Evolutionary conservation across 1,140 invertebrate genomes (phyloP).

Genomic region (Drosophila busckii): DNA sequence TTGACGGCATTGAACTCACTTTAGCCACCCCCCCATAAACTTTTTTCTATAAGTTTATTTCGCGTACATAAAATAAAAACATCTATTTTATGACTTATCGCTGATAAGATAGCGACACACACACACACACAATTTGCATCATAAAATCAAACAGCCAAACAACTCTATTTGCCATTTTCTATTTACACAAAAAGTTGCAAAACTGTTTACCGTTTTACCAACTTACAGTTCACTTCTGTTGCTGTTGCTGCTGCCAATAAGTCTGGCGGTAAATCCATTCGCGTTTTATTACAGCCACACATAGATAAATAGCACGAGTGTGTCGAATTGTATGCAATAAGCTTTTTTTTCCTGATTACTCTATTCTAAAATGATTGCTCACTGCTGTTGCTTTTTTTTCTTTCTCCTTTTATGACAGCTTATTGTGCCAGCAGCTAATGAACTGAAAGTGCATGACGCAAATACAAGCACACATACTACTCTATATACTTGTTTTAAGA

Average conservation of each 20-base stretch:
- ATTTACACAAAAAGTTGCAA: background rate
- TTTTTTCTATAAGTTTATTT: background rate
- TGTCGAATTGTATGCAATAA: too few relatives aligned
- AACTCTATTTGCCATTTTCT: too few relatives aligned
- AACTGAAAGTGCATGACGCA: too few relatives aligned
- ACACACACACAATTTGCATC: conserved; percentile 48
- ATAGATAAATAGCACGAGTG: too few relatives aligned
- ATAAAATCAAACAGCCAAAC: conserved; percentile 38
- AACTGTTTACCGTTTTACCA: conserved; percentile 31
- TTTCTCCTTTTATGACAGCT: too few relatives aligned
- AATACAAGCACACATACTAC: too few relatives aligned
- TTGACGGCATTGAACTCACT: conserved; percentile 65
- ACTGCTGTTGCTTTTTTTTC: too few relatives aligned
- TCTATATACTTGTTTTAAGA: too few relatives aligned
- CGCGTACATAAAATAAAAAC: conserved; percentile 37
- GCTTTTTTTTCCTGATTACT: too few relatives aligned
- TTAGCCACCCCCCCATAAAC: background rate
- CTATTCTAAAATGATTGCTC: too few relatives aligned
- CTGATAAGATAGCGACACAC: conserved; percentile 45
- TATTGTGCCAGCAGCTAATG: too few relatives aligned
- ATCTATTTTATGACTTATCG: conserved; percentile 46
- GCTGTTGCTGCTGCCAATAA: conserved; percentile 34
- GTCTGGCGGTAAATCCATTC: conserved; percentile 13
- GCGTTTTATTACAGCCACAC: background rate
- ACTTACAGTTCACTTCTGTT: conserved; percentile 14